Percentiles rank a stretch among this genome's conserved stretches.
Conservation (phyloP, 2,113 vertebrate species). For the Spermophilus dauricus region DNA sequence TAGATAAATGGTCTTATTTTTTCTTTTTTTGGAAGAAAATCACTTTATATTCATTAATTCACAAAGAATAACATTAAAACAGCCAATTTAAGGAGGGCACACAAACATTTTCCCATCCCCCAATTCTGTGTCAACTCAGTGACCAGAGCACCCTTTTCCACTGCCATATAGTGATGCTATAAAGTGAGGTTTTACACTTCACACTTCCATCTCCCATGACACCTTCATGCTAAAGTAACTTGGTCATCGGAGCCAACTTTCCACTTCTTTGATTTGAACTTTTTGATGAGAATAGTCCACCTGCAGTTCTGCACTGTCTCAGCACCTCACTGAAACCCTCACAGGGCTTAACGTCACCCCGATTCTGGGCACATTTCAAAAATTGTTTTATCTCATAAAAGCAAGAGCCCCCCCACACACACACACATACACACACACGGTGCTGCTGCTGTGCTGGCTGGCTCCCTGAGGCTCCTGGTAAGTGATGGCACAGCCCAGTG, state of each 20-base stretch:
- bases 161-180: not conserved
- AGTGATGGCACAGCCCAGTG: not conserved
- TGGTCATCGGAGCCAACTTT: not conserved
- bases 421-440: no score
- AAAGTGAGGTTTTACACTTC: not conserved
- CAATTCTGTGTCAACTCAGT: not conserved
- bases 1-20: not conserved
- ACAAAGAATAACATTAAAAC: no score
- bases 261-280: not conserved
- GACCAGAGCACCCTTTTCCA: not conserved
- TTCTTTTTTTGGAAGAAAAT: not conserved
- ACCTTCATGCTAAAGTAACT: not conserved
- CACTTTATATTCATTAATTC: not conserved
- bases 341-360: not conserved
- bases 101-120: not conserved
- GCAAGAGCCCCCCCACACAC: not conserved
- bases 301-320: not conserved
- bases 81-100: not conserved
- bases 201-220: not conserved
- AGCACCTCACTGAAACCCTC: not conserved
- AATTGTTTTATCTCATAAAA: not conserved
- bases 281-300: not conserved
- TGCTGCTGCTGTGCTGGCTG: not conserved
- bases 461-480: no score
- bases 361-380: not conserved